phyloP scores from a whole-genome alignment of 2,113 vertebrate species.

The Mormyrus iriodes region DNA sequence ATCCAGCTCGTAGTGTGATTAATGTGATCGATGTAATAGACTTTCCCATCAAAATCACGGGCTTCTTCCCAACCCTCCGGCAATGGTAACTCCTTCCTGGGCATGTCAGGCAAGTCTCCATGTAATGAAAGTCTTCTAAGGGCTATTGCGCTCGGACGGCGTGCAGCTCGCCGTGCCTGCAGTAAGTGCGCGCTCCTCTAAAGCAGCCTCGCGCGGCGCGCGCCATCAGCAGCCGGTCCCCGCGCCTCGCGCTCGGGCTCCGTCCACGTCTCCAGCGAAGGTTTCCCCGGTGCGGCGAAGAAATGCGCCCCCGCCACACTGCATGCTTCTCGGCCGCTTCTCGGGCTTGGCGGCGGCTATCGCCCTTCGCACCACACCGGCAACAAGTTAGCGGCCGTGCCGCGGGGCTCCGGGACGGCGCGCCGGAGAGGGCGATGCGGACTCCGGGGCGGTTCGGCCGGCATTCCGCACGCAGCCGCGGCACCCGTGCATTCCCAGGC shows the following conservation, averaged over 20 bases:
- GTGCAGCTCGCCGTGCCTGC: background rate
- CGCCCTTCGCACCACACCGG: background rate
- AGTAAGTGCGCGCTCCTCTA: background rate
- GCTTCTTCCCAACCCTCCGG: conserved; percentile 95
- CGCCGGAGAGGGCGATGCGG: background rate
- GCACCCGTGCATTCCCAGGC: background rate
- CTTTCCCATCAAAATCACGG: conserved; percentile 89
- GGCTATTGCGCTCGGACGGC: conserved; percentile 41
- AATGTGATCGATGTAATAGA: conserved; percentile 90
- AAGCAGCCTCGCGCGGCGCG: conserved; percentile 7
- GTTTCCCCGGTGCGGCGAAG: background rate
- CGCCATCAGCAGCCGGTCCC: conserved; percentile 31
- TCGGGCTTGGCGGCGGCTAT: background rate
- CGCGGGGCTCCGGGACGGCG: background rate
- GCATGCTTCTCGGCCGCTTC: background rate
- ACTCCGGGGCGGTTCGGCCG: background rate
- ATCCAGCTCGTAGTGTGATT: conserved; percentile 90
- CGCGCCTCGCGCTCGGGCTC: too few relatives aligned
- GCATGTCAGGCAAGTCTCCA: conserved; percentile 78
- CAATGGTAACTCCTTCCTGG: conserved; percentile 90
- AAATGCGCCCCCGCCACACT: background rate
- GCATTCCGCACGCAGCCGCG: background rate
- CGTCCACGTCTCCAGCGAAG: background rate
- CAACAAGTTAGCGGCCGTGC: background rate
- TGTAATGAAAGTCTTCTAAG: conserved; percentile 66